Evolutionary conservation across 2,797 vertebrate genomes (phyloP).

Genomic region (Micropoecilia bifurca): DNA sequence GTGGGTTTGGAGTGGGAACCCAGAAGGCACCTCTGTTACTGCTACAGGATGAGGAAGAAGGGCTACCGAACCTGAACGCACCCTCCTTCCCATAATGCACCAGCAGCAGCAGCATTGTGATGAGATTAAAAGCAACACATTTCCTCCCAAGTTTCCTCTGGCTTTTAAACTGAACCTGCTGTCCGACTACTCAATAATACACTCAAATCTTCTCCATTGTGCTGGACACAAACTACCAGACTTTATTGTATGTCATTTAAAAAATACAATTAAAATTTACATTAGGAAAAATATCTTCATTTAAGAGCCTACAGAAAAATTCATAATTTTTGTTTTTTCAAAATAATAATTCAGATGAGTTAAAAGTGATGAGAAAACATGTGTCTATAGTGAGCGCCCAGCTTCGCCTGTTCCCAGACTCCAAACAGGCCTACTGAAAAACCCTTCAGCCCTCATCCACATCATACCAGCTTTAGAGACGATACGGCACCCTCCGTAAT

Average conservation of each 20-base stretch:
- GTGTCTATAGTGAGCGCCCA: conserved; percentile 68
- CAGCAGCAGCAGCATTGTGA: neutral
- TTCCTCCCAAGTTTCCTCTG: conserved; percentile 29
- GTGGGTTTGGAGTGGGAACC: conserved; percentile 87
- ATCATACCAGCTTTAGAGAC: conserved; percentile 51
- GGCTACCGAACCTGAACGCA: conserved; percentile 52
- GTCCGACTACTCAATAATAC: conserved; percentile 20
- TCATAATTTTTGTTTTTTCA: conserved; percentile 21
- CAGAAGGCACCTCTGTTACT: conserved; percentile 87
- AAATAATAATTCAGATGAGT: conserved; percentile 15
- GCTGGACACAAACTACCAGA: conserved; percentile 73
- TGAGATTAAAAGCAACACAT: conserved; percentile 31
- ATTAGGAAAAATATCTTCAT: conserved; percentile 17
- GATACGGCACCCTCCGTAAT: conserved; percentile 9
- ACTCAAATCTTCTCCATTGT: conserved; percentile 46
- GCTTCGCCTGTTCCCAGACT: conserved; percentile 80
- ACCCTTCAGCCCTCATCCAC: conserved; percentile 37
- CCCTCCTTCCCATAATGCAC: conserved; percentile 48
- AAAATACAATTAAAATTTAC: conserved; percentile 21
- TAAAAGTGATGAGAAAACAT: conserved; percentile 33
- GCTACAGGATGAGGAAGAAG: conserved; percentile 69
- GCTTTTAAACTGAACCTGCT: conserved; percentile 49
- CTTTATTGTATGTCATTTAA: conserved; percentile 14
- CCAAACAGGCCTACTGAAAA: conserved; percentile 72
- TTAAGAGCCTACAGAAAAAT: conserved; percentile 42